These are phyloP conservation scores for Rhizoglyphus robini DNA, from an alignment of 1,140 invertebrate species.

Conservation along the genomic window DNA sequence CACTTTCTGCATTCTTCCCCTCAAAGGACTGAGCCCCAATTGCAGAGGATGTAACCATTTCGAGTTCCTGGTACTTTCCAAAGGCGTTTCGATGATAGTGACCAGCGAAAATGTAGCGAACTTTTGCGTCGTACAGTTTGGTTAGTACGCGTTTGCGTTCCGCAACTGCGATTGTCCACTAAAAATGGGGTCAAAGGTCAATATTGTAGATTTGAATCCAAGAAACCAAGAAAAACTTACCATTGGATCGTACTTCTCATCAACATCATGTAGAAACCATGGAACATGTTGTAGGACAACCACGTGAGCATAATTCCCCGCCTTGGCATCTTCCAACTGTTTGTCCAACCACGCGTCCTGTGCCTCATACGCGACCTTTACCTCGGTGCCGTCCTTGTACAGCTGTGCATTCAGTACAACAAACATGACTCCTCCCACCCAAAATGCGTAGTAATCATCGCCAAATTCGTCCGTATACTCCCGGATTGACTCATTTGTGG, in stretches of 20 bases:
- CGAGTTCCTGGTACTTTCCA: constrained; percentile 37
- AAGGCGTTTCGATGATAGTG: constrained; percentile 40
- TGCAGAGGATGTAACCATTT: constrained; percentile 41
- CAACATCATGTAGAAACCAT: constrained; percentile 36
- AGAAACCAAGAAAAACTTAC: constrained; percentile 28
- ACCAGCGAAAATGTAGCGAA: constrained; percentile 40
- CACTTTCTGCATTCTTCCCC: constrained; percentile 32
- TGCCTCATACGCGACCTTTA: constrained; percentile 30
- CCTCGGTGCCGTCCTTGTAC: constrained; percentile 30
- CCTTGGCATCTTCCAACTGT: constrained; percentile 28
- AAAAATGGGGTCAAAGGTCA: too few relatives aligned
- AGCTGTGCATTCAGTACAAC: constrained; percentile 43
- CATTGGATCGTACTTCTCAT: constrained; percentile 37
- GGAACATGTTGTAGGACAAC: constrained; percentile 45
- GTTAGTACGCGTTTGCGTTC: constrained; percentile 34
- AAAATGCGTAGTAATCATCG: constrained; percentile 45
- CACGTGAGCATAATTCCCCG: constrained; percentile 29
- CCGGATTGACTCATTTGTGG: constrained; percentile 34
- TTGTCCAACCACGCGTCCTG: constrained; percentile 38
- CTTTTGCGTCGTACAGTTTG: constrained; percentile 36
- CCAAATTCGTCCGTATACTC: constrained; percentile 38
- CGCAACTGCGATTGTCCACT: too few relatives aligned
- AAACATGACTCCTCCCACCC: constrained; percentile 40
- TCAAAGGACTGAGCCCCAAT: constrained; percentile 40
- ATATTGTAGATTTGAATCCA: too few relatives aligned